Conservation (phyloP, 2,797 vertebrate species). For the Pterois miles region DNA sequence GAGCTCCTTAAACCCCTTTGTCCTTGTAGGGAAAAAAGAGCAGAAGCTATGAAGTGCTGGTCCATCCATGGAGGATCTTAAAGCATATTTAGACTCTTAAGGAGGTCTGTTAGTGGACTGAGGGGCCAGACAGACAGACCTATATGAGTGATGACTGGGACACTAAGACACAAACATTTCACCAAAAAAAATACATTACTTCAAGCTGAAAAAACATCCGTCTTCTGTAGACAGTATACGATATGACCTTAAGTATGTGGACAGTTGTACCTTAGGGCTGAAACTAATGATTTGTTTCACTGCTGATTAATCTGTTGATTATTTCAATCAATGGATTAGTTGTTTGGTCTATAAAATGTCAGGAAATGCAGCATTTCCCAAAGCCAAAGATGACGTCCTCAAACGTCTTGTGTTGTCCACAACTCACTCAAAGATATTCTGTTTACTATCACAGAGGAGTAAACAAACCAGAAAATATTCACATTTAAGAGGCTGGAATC, state of each 20-base stretch:
- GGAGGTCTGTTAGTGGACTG: not conserved
- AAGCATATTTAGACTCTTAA: not conserved
- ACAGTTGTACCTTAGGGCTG: not conserved
- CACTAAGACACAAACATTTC: no score
- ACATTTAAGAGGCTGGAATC: no score
- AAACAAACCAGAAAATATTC: no score
- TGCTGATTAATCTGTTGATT: no score
- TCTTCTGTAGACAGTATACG: not conserved
- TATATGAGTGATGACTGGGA: not conserved
- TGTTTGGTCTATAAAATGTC: no score
- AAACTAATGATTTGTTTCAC: no score
- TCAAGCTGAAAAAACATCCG: not conserved
- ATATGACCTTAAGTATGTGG: not conserved
- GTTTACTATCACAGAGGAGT: no score
- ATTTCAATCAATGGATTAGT: no score
- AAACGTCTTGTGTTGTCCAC: no score
- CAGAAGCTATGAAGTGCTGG: not conserved
- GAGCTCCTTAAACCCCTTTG: constrained; percentile 30
- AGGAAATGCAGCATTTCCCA: no score
- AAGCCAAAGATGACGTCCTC: no score
- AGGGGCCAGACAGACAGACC: not conserved
- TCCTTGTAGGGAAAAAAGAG: constrained; percentile 23
- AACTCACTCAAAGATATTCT: no score
- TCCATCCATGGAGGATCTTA: not conserved
- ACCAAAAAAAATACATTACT: not conserved